These are phyloP conservation scores for Aplodontia rufa DNA, from an alignment of 2,113 vertebrate genomes.

Conservation along the genomic window DNA sequence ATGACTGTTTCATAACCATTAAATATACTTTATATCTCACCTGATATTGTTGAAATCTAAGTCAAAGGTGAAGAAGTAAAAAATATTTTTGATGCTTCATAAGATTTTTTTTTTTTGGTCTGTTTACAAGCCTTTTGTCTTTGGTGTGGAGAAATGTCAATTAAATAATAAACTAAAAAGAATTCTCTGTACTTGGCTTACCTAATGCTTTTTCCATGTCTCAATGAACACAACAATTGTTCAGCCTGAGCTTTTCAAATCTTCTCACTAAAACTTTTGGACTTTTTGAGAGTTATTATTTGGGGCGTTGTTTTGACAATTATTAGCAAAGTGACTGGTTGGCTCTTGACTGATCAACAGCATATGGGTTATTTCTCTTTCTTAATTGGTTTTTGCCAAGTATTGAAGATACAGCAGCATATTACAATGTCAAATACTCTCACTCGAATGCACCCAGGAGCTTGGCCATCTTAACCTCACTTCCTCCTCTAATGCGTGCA, in stretches of 20 bases:
- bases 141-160: conserved; percentile 38
- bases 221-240: conserved; percentile 7
- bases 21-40: conserved; percentile 78
- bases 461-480: not conserved
- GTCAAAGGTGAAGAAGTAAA: conserved; percentile 70
- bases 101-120: conserved; percentile 51
- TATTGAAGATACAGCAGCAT: conserved; percentile 8
- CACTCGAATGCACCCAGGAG: not conserved
- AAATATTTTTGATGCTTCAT: conserved; percentile 73
- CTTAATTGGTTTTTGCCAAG: not conserved
- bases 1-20: conserved; percentile 76
- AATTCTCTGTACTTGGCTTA: conserved; percentile 53
- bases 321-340: not conserved
- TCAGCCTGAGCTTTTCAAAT: conserved; percentile 39
- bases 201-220: conserved; percentile 52
- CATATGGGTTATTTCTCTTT: conserved; percentile 13
- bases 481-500: conserved; percentile 69
- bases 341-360: not conserved
- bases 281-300: conserved; percentile 16
- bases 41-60: conserved; percentile 73
- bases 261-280: conserved; percentile 11
- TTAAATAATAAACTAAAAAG: conserved; percentile 62
- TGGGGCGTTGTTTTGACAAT: not conserved
- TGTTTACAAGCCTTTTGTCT: conserved; percentile 61
- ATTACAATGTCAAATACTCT: not conserved